Percentiles rank a stretch among this genome's conserved stretches.
Evolutionary conservation across 2,797 vertebrate species (phyloP).

Genomic region (Enteromius radiatus): DNA sequence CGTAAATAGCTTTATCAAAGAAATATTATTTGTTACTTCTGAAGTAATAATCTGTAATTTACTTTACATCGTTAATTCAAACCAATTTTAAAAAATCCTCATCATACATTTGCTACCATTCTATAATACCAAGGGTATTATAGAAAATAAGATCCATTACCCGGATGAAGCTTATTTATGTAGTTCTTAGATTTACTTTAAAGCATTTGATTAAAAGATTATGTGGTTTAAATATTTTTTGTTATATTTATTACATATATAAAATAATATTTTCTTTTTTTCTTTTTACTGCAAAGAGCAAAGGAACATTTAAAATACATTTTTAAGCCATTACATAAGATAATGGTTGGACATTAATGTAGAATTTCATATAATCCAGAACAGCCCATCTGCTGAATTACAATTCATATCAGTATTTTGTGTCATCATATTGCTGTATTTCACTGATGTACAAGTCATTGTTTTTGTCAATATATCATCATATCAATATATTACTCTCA

Average conservation of each 20-base stretch:
- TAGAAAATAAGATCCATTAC: not conserved
- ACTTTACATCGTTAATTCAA: not conserved
- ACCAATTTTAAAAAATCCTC: not conserved
- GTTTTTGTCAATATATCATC: constrained; percentile 10
- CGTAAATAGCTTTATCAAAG: constrained; percentile 6
- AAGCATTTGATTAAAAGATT: not conserved
- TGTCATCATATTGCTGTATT: too few relatives aligned
- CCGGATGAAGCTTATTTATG: not conserved
- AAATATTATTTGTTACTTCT: constrained; percentile 7
- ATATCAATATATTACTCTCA: not conserved
- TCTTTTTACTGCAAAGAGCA: not conserved
- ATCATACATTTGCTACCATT: not conserved
- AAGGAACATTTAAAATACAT: not conserved
- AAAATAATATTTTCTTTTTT: not conserved
- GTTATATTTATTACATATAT: not conserved
- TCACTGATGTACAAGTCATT: not conserved
- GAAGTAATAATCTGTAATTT: not conserved
- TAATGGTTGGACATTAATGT: not conserved
- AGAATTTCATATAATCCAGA: not conserved
- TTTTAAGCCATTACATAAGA: not conserved
- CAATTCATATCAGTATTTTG: too few relatives aligned
- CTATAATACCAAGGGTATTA: not conserved
- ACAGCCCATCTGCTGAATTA: constrained; percentile 1
- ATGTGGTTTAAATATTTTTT: not conserved
- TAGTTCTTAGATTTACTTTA: not conserved